A percentile compares a stretch with the other conserved stretches of the same genome.
phyloP scores from a whole-genome alignment of 2,113 vertebrate species.

The Bufo bufo region DNA sequence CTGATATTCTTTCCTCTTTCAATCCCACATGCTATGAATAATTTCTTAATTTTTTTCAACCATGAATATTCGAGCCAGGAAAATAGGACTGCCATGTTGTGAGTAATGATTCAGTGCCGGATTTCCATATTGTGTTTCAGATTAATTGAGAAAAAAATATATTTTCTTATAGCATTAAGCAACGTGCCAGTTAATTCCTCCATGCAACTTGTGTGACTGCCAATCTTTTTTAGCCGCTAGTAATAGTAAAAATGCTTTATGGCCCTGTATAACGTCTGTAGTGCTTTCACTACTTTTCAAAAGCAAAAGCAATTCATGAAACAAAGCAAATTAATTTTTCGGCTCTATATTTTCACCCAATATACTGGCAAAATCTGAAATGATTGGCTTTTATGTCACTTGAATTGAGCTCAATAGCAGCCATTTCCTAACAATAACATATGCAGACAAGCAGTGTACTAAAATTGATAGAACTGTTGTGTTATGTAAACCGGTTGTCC shows the following conservation, averaged over 20 bases:
- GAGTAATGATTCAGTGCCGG: conserved; percentile 39
- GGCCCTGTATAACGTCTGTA: conserved; percentile 4
- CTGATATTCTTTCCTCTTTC: conserved; percentile 44
- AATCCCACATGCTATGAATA: conserved; percentile 49
- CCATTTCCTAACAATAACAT: neutral
- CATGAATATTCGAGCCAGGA: conserved; percentile 35
- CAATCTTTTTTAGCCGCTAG: conserved; percentile 44
- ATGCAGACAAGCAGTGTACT: neutral
- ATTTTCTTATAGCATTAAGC: conserved; percentile 24
- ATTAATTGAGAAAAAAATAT: conserved; percentile 43
- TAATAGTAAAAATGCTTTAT: conserved; percentile 51
- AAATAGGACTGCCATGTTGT: conserved; percentile 41
- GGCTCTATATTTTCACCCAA: neutral
- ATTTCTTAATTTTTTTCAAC: conserved; percentile 57
- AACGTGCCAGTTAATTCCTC: conserved; percentile 45
- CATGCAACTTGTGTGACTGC: conserved; percentile 23
- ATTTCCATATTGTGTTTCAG: conserved; percentile 31
- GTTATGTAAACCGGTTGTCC: neutral
- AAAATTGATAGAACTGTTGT: neutral
- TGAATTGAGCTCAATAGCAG: neutral
- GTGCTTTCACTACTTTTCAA: conserved; percentile 1
- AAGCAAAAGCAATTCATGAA: neutral
- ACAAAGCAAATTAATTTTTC: conserved; percentile 17
- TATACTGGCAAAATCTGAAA: neutral
- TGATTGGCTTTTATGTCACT: neutral